These are phyloP conservation scores for Atherinomorus stipes DNA, from an alignment of 2,113 vertebrate genomes.

Conservation along the genomic window DNA sequence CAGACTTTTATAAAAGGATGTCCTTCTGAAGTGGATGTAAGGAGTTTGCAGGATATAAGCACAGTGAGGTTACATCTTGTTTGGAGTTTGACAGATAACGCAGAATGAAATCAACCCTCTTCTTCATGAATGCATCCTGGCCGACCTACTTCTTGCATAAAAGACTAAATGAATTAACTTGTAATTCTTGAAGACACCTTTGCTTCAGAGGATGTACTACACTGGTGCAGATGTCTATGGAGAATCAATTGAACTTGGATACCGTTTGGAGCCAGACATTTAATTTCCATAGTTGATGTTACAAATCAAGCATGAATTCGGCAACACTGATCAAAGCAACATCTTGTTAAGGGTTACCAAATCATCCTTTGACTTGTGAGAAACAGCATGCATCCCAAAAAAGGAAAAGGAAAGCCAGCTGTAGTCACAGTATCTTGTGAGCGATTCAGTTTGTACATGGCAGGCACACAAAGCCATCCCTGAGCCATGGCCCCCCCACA, in stretches of 20 bases:
- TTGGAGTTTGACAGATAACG: background rate
- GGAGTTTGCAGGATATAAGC: background rate
- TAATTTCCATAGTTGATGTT: background rate
- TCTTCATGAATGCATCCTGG: background rate
- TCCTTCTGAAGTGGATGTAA: background rate
- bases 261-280: background rate
- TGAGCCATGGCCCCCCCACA: background rate
- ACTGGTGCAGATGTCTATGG: no score
- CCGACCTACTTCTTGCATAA: background rate
- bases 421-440: constrained; percentile 8
- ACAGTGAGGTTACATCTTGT: background rate
- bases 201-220: background rate
- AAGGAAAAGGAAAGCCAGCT: constrained; percentile 18
- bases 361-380: background rate
- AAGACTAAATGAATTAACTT: background rate
- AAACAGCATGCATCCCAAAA: constrained; percentile 2
- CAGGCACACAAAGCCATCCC: constrained; percentile 24
- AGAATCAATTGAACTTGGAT: background rate
- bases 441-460: constrained; percentile 18
- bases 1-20: background rate
- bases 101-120: background rate
- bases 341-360: constrained; percentile 1
- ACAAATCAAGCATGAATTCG: constrained; percentile 1
- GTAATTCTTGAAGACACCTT: background rate
- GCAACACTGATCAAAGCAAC: background rate